Evolutionary conservation across 2,888 invertebrate genomes (phyloP).

Genomic region (Suillia variegata): DNA sequence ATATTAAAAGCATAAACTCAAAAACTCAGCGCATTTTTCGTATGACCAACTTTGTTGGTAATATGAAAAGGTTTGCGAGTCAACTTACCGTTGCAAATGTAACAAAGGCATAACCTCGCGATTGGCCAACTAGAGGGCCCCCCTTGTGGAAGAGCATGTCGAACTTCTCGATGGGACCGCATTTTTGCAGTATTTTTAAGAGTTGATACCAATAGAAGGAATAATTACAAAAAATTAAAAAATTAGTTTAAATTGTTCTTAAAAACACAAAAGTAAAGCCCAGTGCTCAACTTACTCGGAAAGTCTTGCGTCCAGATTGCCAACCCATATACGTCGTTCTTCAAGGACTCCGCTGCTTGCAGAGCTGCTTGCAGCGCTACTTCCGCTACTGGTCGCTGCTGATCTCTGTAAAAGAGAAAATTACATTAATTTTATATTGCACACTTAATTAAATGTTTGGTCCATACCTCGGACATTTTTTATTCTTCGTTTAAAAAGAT

Average conservation of each 20-base stretch:
- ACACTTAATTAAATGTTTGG: too few relatives aligned
- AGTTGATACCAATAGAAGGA: slow-evolving; percentile 87
- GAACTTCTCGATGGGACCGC: slow-evolving; percentile 92
- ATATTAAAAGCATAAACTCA: too few relatives aligned
- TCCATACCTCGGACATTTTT: too few relatives aligned
- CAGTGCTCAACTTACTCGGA: slow-evolving; percentile 82
- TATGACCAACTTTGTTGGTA: too few relatives aligned
- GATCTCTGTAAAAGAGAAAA: too few relatives aligned
- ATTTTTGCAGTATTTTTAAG: slow-evolving; percentile 94
- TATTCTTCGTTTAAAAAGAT: too few relatives aligned
- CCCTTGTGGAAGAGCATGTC: slow-evolving; percentile 93
- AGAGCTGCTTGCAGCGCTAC: too few relatives aligned
- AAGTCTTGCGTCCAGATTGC: slow-evolving; percentile 86
- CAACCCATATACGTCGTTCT: slow-evolving; percentile 75
- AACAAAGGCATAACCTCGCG: slow-evolving; percentile 92
- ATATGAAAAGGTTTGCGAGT: background rate
- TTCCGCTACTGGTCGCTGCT: too few relatives aligned
- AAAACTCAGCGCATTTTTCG: too few relatives aligned
- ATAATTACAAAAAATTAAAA: slow-evolving; percentile 31
- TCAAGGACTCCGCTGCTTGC: background rate
- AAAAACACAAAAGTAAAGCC: background rate
- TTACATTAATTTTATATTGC: too few relatives aligned
- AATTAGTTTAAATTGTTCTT: slow-evolving; percentile 31
- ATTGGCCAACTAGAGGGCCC: slow-evolving; percentile 86
- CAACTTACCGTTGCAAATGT: slow-evolving; percentile 69